Conservation (phyloP, 1,140 invertebrate species). For the Octopus sinensis region DNA sequence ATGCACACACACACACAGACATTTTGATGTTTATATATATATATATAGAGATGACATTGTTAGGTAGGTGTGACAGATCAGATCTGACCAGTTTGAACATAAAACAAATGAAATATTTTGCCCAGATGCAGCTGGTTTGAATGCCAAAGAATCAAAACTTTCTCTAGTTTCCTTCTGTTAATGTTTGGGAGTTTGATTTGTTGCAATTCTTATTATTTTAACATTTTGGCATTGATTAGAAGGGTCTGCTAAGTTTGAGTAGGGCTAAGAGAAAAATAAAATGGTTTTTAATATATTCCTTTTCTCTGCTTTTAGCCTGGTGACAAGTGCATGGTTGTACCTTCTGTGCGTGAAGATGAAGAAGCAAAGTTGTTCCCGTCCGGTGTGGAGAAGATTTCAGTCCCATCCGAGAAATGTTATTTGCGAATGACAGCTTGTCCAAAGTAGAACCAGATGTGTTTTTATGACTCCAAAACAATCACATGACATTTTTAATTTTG, state of each 20-base stretch:
- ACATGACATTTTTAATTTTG: too few species aligned
- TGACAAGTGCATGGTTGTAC: slow-evolving; percentile 79
- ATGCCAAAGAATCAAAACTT: background rate
- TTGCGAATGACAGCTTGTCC: slow-evolving; percentile 67
- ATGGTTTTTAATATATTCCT: background rate
- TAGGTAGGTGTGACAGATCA: too few species aligned
- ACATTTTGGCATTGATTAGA: background rate
- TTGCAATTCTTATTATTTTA: background rate
- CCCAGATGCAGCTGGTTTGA: too few species aligned
- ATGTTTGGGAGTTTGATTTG: background rate
- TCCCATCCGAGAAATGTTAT: slow-evolving; percentile 80
- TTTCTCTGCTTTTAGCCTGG: slow-evolving; percentile 64
- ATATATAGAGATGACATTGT: too few species aligned
- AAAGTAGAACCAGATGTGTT: background rate
- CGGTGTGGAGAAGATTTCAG: slow-evolving; percentile 66
- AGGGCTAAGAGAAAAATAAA: background rate
- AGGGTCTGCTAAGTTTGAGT: background rate
- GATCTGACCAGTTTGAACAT: too few species aligned
- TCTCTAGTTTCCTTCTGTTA: background rate
- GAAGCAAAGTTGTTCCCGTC: slow-evolving; percentile 71
- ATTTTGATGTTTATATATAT: too few species aligned
- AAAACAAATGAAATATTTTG: too few species aligned
- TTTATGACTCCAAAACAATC: background rate
- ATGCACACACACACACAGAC: too few species aligned
- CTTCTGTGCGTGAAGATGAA: slow-evolving; percentile 70